Base-by-base conservation (phyloP, 2,797 vertebrate species). In the Muraenolepis orangiensis region DNA sequence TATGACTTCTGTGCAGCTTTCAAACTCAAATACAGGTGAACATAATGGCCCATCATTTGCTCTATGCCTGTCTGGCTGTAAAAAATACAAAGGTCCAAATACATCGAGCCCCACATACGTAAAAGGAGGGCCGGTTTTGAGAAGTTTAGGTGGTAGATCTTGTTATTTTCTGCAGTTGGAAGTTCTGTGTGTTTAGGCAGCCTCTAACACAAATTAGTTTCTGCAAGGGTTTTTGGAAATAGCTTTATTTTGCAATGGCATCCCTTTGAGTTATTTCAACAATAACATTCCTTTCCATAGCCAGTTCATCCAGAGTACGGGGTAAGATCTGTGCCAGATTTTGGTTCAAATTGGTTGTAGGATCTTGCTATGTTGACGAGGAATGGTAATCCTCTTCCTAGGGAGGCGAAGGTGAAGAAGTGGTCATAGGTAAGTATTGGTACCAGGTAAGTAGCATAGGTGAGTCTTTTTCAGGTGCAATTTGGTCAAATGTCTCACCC, bases 1-100 rank as follows among this genome's bases (percentile, higher is more conserved):
- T n/a, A n/a, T n/a, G n/a, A n/a, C n/a, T n/a, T n/a, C n/a, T n/a
- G n/a, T n/a, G n/a, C 70, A 12, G 72, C 78, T 75, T 74, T 80
- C 0, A 71, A 81, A 29, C 71, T 81, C 69, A n/a, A n/a, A 78
- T 30, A 14, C 80, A 82, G 14, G 36, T 75, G 51, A 74, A 80
- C 36, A 77, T 77, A 4, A 74, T 72, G 2, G 72, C 71, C 78
- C 73, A 75, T 0, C 30, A 16, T 31, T 80, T 77, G 3, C 29
- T 51, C 40, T 73, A 46, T 4, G 74, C 72, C n/a, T 80, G 74
- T 40, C 75, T 77, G 10, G 68, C 40, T 0, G 4, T 8, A 6
- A 79, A 10, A 0, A 67, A n/a, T n/a, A 34, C 77, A 69, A 81
- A 1, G 77, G 72, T 0, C 73, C 28, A 1, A 76, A 74, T 5